Evolutionary conservation across 2,888 invertebrate genomes (phyloP), one percentile per base, ranked within the genome.

Genomic region (Melangyna quadrimaculata): DNA sequence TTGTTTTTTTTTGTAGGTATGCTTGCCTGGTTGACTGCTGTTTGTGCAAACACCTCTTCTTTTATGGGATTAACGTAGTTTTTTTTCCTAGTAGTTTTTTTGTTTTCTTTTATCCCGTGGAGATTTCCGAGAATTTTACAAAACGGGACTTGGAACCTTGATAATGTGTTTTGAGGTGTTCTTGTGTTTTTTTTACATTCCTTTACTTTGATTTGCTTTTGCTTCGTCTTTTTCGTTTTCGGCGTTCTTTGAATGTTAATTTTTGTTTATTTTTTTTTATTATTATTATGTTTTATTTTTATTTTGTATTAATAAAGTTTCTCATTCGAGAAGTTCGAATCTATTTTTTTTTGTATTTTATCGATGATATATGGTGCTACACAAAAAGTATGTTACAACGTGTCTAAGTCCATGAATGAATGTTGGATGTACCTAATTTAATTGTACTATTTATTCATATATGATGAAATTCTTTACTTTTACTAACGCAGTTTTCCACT

Each of bases 1-100:
- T 57, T 40, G n/a, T 10, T 45, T 22, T 24, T 57, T 37, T 53
- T 59, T 79, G 75, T 27, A 27, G 27, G 73, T 81, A 73, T 81
- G 67, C 70, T 73, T 81, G 73, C 72, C 69, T 81, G 77, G 88
- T 88, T 88, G 88, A 88, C 88, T 88, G 88, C 87, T 88, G 86
- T 88, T 88, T 87, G 88, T 73, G 78, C 81, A 86, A 88, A 88
- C 88, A 88, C 88, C 88, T 88, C 87, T 84, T 87, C 80, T 82
- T 78, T 70, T 75, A 78, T 86, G 81, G 86, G 81, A 86, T 86
- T 86, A 81, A 78, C 65, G 77, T 81, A 59, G 74, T 32, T 71
- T 75, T 35, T 45, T 61, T 67, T 65, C 27, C 37, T 17, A 6
- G 10, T 45, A 9, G n/a, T n/a, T n/a, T 32, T 70, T 70, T 48